phyloP scores from a whole-genome alignment of 2,888 invertebrate genomes.

The Amblyjoppa proteus region DNA sequence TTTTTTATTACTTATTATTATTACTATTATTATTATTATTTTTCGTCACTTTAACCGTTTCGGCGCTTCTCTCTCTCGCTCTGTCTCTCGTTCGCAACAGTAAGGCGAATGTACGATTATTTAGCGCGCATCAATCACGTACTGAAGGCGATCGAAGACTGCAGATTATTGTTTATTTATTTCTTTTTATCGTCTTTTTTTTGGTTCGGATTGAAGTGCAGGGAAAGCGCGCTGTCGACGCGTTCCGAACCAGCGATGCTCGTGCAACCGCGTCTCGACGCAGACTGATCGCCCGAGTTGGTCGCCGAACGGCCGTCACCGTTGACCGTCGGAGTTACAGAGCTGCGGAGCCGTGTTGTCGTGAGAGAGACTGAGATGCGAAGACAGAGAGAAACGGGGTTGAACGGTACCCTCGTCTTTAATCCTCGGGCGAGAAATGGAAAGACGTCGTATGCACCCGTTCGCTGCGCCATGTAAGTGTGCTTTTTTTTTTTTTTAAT shows the following conservation, averaged over 20 bases:
- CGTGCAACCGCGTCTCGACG: constrained; percentile 77
- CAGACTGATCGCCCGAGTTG: constrained; percentile 74
- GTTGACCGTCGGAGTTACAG: constrained; percentile 74
- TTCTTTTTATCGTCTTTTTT: background rate
- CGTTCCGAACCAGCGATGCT: constrained; percentile 69
- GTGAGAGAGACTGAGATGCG: constrained; percentile 33
- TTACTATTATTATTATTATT: background rate
- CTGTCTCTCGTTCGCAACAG: background rate
- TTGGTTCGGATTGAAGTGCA: constrained; percentile 31
- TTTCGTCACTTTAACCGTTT: background rate
- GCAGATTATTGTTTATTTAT: background rate
- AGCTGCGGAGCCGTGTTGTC: constrained; percentile 32
- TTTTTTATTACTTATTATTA: background rate
- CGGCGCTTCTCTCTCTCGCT: background rate
- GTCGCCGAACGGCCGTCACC: constrained; percentile 74
- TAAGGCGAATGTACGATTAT: background rate
- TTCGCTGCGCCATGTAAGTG: background rate
- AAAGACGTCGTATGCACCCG: constrained; percentile 8
- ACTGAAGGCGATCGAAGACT: background rate
- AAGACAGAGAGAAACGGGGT: constrained; percentile 5
- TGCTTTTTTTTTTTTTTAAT: background rate
- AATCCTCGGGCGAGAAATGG: background rate
- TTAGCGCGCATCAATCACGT: background rate
- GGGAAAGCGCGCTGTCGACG: constrained; percentile 60
- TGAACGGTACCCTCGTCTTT: constrained; percentile 20